Evolutionary conservation across 2,113 vertebrate genomes (phyloP).

Genomic region (Scophthalmus maximus): DNA sequence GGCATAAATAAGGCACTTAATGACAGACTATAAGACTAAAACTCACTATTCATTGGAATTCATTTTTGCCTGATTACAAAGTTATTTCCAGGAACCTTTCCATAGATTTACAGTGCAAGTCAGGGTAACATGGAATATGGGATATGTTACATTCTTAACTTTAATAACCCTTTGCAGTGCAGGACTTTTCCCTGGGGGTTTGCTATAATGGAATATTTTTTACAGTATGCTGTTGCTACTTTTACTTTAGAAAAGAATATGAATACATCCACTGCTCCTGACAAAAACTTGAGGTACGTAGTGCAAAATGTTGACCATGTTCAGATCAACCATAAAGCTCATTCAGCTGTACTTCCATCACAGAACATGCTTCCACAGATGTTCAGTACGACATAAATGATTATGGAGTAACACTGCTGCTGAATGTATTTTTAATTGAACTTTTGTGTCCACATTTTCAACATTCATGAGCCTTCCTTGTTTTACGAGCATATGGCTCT

Average conservation of each 20-base stretch:
- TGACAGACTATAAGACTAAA: too few relatives aligned
- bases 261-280: background rate
- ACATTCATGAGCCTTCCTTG: slow-evolving; percentile 62
- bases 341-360: background rate
- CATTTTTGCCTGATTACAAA: too few relatives aligned
- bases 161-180: background rate
- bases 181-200: background rate
- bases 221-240: background rate
- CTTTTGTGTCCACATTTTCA: slow-evolving; percentile 41
- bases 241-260: background rate
- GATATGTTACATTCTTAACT: background rate
- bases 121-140: too few relatives aligned
- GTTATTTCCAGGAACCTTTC: too few relatives aligned
- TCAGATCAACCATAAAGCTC: background rate
- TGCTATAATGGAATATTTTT: background rate
- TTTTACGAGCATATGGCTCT: slow-evolving; percentile 62
- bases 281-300: background rate
- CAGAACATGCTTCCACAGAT: slow-evolving; percentile 16
- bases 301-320: background rate
- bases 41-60: too few relatives aligned
- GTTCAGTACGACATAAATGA: background rate
- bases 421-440: slow-evolving; percentile 29
- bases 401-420: background rate
- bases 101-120: too few relatives aligned
- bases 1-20: background rate